Base-by-base conservation (phyloP, 2,888 invertebrate genomes). In the Stenotaenia linearis region DNA sequence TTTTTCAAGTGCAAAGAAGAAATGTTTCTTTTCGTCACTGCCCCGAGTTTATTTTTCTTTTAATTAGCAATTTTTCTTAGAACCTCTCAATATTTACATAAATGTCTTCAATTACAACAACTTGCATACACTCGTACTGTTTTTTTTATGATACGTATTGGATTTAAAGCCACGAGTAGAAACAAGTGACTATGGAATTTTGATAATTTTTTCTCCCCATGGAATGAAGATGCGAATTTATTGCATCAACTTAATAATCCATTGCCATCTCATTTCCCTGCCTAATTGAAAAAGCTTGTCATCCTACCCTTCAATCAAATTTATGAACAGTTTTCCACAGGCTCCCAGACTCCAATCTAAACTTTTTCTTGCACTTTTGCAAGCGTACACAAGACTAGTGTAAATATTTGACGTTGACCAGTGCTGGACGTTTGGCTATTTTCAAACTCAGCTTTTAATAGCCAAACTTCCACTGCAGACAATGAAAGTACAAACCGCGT, bases 211-310 rank as follows among this genome's bases (percentile, higher is more conserved):
- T 69, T 69, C 45, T 15, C 69, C 15, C 69, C 4, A 10, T 10
- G 69, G 69, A 69, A 69, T 69, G 69, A 69, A 69, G 15, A 25
- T 28, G 69, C n/a, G 69, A 69, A 69, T 69, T 69, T 69, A 69
- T 69, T 69, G 28, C 69, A 69, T 28, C 69, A 69, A 69, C 69
- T 69, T 69, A 69, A 69, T 69, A 69, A 69, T 69, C 69, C 69
- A 69, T 69, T 69, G 69, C 69, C 69, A 69, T 69, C 69, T 69
- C 69, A 69, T 69, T 69, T 69, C 69, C 69, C 28, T 69, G 69
- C 69, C 69, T 69, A 69, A 69, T 69, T 69, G 69, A 69, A 69
- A 69, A 69, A 69, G 69, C 69, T 69, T 69, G 69, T 69, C 69
- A 69, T n/a, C 69, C 69, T 28, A 69, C 69, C 69, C 69, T 69